phyloP scores from a whole-genome alignment of 2,797 vertebrate species.

The Chelon labrosus region DNA sequence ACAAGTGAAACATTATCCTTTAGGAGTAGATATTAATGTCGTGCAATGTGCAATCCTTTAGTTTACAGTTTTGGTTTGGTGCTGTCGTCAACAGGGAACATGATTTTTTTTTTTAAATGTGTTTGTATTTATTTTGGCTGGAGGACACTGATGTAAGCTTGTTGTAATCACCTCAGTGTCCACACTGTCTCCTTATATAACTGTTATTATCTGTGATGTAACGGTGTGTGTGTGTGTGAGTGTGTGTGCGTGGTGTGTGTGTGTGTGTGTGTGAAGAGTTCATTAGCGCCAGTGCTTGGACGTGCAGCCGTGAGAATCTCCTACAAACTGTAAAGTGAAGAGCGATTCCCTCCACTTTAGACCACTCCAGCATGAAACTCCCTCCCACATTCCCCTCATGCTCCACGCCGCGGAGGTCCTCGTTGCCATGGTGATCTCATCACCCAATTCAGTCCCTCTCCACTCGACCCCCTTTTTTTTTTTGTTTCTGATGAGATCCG shows the following conservation, averaged over 20 bases:
- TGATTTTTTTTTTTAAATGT: slow-evolving; percentile 31
- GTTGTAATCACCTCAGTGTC: slow-evolving; percentile 47
- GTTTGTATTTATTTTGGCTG: slow-evolving; percentile 68
- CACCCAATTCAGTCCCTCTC: slow-evolving; percentile 57
- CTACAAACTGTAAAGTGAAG: slow-evolving; percentile 47
- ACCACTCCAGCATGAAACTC: slow-evolving; percentile 58
- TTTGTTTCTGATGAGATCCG: slow-evolving; percentile 37
- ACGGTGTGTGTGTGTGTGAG: slow-evolving; percentile 38
- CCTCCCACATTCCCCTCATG: slow-evolving; percentile 54
- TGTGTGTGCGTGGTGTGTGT: slow-evolving; percentile 26
- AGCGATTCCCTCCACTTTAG: slow-evolving; percentile 65
- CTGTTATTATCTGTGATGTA: slow-evolving; percentile 66
- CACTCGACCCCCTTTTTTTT: slow-evolving; percentile 54
- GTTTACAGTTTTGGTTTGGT: slow-evolving; percentile 35
- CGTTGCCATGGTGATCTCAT: slow-evolving; percentile 78
- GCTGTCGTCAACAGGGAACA: slow-evolving; percentile 49
- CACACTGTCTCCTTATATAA: slow-evolving; percentile 56
- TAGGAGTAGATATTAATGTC: slow-evolving; percentile 20
- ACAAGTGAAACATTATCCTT: slow-evolving; percentile 4
- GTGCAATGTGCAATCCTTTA: slow-evolving; percentile 51
- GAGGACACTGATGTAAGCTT: slow-evolving; percentile 45
- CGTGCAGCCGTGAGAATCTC: slow-evolving; percentile 54
- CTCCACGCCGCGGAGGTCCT: slow-evolving; percentile 61
- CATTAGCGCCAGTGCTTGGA: slow-evolving; percentile 56
- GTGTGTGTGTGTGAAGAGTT: slow-evolving; percentile 49